Percentiles rank a stretch among this genome's conserved stretches.
Evolutionary conservation across 2,888 invertebrate genomes (phyloP).

Genomic region (Drosophila antonietae): DNA sequence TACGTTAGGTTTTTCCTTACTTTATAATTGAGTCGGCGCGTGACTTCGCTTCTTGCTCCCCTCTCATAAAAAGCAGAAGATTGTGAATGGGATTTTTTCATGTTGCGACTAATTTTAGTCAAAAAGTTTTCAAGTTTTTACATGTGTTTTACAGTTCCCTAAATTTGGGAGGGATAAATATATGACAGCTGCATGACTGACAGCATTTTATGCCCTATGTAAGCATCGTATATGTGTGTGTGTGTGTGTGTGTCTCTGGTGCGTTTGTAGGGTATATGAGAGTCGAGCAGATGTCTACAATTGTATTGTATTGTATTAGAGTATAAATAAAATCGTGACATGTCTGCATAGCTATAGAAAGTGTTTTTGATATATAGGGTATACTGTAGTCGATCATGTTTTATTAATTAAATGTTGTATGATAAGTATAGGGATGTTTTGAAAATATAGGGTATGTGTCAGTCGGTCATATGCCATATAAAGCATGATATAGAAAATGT

Average conservation of each 20-base stretch:
- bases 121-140: slow-evolving; percentile 22
- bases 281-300: neutral
- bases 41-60: slow-evolving; percentile 28
- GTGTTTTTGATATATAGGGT: neutral
- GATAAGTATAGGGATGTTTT: no score
- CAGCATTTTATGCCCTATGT: neutral
- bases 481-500: neutral
- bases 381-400: neutral
- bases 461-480: neutral
- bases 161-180: slow-evolving; percentile 15
- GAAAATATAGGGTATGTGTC: no score
- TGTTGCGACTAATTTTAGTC: slow-evolving; percentile 40
- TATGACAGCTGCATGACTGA: slow-evolving; percentile 37
- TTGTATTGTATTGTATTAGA: no score
- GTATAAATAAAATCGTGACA: neutral
- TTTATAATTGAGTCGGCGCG: slow-evolving; percentile 53
- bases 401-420: no score
- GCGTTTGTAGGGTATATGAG: neutral
- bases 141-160: slow-evolving; percentile 16
- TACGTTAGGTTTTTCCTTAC: slow-evolving; percentile 3
- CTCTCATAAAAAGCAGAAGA: neutral
- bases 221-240: neutral
- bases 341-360: neutral
- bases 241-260: neutral
- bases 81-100: slow-evolving; percentile 12